Base-by-base conservation (phyloP, 2,797 vertebrate species). In the Alauda arvensis region DNA sequence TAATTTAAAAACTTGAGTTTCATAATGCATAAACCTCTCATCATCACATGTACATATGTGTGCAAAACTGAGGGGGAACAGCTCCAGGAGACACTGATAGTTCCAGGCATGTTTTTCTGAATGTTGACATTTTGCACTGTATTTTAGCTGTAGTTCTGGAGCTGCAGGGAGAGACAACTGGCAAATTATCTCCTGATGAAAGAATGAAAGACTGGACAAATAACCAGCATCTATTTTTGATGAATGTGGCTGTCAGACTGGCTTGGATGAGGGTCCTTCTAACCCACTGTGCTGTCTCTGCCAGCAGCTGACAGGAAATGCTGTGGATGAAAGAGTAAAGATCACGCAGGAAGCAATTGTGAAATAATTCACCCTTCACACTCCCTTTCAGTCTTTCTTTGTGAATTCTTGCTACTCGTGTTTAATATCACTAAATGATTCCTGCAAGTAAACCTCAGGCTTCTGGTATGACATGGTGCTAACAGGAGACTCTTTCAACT, bases 401-500 rank as follows among this genome's bases (percentile, higher is more conserved):
- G 48, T 46, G 42, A 40, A 34, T 61, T 62, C 53, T 82, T 76
- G 15, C 18, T 57, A 42, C 48, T 28, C 34, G 5, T 59, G 24
- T 91, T 91, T 89, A 76, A 43, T 60, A 80, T 1, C 28, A 39
- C 61, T 43, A 67, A 91, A 83, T 55, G 17, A 86, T 88, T 77
- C 37, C 56, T 62, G 48, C 43, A 40, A 43, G 67, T 43, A 83
- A 89, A 81, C 86, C 77, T 66, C 70, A 45, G 74, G 52, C 37
- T 92, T 76, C 23, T 70, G 59, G 24, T 45, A 31, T 87, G 89
- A 85, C 57, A 33, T 21, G 53, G 34, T 88, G 76, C 75, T 84
- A 93, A 90, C 76, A 75, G 61, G 55, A 91, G 40, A 33, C 51
- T 74, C 71, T 83, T 86, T 87, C 79, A 90, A 29, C 61, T 83